A percentile compares a stretch with the other conserved stretches of the same genome.
These are phyloP conservation scores for Anseranas semipalmata DNA, from an alignment of 2,113 vertebrate genomes.

Conservation along the genomic window DNA sequence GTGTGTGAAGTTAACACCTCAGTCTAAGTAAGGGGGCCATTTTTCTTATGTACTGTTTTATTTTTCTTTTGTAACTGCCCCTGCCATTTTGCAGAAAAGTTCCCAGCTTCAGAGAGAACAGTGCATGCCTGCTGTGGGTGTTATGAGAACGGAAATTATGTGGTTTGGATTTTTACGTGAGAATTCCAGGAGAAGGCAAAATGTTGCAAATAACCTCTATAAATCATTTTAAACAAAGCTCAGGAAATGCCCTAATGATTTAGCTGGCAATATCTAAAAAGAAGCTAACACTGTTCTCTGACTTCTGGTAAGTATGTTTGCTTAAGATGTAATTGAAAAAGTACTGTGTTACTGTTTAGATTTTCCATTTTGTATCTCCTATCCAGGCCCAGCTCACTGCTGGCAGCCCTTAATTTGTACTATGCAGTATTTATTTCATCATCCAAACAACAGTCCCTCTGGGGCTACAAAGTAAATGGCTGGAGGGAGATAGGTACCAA, in stretches of 20 bases:
- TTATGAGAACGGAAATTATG: background rate
- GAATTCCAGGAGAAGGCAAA: slow-evolving; percentile 30
- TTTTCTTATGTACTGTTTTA: background rate
- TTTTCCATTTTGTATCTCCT: background rate
- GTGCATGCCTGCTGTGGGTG: background rate
- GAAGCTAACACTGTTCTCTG: background rate
- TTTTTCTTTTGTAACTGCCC: background rate
- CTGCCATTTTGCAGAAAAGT: background rate
- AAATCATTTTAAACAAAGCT: slow-evolving; percentile 48
- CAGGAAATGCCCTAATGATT: slow-evolving; percentile 28
- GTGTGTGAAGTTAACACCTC: background rate
- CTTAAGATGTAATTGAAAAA: slow-evolving; percentile 33
- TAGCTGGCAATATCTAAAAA: background rate
- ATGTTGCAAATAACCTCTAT: slow-evolving; percentile 6
- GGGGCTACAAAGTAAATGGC: background rate
- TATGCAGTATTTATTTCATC: slow-evolving; percentile 1
- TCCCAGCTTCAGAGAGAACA: background rate
- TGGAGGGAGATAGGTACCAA: background rate
- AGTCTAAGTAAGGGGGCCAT: background rate
- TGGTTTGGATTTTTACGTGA: background rate
- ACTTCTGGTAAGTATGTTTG: slow-evolving; percentile 19
- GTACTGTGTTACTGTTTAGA: background rate
- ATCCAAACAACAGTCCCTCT: background rate
- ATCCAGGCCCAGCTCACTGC: background rate
- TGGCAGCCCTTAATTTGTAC: slow-evolving; percentile 11